Evolutionary conservation across 1,140 invertebrate genomes (phyloP), one percentile per base, ranked within the genome.

Genomic region (Teleogryllus occipitalis): DNA sequence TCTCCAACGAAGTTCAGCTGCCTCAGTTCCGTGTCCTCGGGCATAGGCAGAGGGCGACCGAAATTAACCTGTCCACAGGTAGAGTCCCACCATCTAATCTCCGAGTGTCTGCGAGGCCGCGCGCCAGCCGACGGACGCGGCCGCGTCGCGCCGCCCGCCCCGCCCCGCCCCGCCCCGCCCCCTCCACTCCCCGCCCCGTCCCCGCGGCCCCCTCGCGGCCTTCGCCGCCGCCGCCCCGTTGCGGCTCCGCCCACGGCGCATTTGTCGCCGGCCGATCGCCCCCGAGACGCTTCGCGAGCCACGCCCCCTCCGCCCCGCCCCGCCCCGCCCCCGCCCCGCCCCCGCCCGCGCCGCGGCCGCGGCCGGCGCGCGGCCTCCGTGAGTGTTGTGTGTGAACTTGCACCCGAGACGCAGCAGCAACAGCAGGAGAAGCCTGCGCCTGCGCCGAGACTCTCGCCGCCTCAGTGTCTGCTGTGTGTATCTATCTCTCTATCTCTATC

Each of bases 1-100:
- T 97, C 90, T 93, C 93, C 89, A 92, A 91, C 88, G 94, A 96
- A 87, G 94, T 97, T 88, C 93, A 96, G 90, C 90, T 97, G 85
- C 95, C 95, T 84, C 96, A 98, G 89, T 98, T 98, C 90, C 93
- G 95, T 87, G 95, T 98, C 86, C 92, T 96, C 87, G 95, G 95
- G 86, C 94, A 96, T 89, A 93, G 93, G 87, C 95, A 97, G 89
- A 92, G 94, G 88, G 92, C 94, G 87, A 94, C 93, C 88, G 94
- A 94, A 90, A 95, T 97, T 90, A 94, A 94, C 87, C 91, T 97
- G 85, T 95, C 93, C 86, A 97, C 96, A 95, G 96, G 96, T 97
- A 94, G 92, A 89, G 75, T 49, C 48, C 76, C 54, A 65, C 54
- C 54, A 65, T 65, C 54, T 65, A 65, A 65, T 65, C 54, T 65